phyloP scores from a whole-genome alignment of 2,888 invertebrate species.

The Miltochrista miniata region DNA sequence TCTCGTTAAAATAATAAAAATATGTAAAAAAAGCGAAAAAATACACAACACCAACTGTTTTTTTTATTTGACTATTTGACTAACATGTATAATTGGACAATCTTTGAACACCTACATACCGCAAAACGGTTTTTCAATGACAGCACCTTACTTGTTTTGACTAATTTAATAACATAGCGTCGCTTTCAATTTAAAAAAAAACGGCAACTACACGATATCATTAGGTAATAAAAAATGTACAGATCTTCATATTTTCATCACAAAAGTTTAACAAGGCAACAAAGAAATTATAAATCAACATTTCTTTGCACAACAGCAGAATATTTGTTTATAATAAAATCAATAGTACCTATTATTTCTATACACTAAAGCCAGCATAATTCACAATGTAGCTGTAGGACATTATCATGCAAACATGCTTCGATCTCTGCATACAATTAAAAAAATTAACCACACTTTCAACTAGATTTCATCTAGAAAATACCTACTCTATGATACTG shows the following conservation, averaged over 20 bases:
- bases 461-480: no score
- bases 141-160: conserved; percentile 14
- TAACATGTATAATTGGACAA: conserved; percentile 36
- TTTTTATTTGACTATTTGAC: conserved; percentile 38
- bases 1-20: not conserved
- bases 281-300: conserved; percentile 2
- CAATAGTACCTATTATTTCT: not conserved
- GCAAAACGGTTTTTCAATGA: conserved; percentile 1
- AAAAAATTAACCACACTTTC: no score
- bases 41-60: conserved; percentile 18
- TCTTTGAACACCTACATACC: conserved; percentile 11
- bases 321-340: not conserved
- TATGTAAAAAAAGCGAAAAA: conserved; percentile 23
- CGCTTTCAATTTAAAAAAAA: conserved; percentile 13
- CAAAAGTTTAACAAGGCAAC: conserved; percentile 1
- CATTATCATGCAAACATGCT: conserved; percentile 12
- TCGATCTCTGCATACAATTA: not conserved
- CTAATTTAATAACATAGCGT: conserved; percentile 10
- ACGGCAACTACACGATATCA: conserved; percentile 3
- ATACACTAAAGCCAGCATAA: conserved; percentile 1
- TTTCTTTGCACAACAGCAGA: conserved; percentile 1
- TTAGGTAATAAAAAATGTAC: not conserved
- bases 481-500: no score
- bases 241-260: not conserved
- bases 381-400: not conserved